A percentile compares a stretch with the other conserved stretches of the same genome.
phyloP scores from a whole-genome alignment of 1,140 invertebrate species.

The Zaprionus davidi region DNA sequence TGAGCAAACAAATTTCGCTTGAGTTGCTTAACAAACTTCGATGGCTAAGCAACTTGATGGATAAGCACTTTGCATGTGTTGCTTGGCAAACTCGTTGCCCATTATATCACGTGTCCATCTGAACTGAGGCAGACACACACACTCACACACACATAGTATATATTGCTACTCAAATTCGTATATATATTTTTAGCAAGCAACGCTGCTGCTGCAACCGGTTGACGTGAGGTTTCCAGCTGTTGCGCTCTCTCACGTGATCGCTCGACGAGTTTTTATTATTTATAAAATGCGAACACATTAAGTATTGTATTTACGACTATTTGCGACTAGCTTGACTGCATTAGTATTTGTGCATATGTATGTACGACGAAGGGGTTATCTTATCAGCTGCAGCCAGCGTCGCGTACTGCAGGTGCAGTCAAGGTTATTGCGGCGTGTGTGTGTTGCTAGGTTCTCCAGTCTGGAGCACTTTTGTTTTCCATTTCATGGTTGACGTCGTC shows the following conservation, averaged over 20 bases:
- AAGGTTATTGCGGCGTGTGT: slow-evolving; percentile 32
- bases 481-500: background rate
- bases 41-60: slow-evolving; percentile 29
- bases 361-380: slow-evolving; percentile 18
- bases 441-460: background rate
- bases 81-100: background rate
- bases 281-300: slow-evolving; percentile 1
- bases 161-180: slow-evolving; percentile 1
- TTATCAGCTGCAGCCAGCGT: slow-evolving; percentile 38
- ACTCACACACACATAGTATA: background rate
- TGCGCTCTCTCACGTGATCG: slow-evolving; percentile 60
- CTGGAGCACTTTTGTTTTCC: slow-evolving; percentile 31
- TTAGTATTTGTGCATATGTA: slow-evolving; percentile 17
- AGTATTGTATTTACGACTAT: slow-evolving; percentile 14
- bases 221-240: slow-evolving; percentile 31
- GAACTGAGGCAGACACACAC: background rate
- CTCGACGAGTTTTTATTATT: slow-evolving; percentile 40
- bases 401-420: slow-evolving; percentile 44
- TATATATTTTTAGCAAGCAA: slow-evolving; percentile 18
- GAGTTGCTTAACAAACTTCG: slow-evolving; percentile 32
- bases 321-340: slow-evolving; percentile 5
- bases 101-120: slow-evolving; percentile 59
- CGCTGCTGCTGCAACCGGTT: slow-evolving; percentile 18
- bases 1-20: slow-evolving; percentile 31
- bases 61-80: slow-evolving; percentile 38